Conservation (phyloP, 2,113 vertebrate genomes). For the Amphiprion ocellaris region DNA sequence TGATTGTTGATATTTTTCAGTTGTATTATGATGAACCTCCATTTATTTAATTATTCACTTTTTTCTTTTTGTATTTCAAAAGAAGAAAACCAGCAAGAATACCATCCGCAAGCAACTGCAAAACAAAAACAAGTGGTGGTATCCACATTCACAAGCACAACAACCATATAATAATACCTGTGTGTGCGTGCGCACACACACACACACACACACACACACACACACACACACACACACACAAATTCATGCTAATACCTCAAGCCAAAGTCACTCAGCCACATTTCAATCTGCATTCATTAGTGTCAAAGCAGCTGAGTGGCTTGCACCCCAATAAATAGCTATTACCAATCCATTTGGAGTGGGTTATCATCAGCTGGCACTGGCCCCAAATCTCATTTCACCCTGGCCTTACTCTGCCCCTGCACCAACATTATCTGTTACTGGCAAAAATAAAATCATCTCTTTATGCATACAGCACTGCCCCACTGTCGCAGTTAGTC, state of each 20-base stretch:
- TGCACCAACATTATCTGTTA: slow-evolving; percentile 60
- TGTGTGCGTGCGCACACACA: slow-evolving; percentile 1
- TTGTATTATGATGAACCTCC: neutral
- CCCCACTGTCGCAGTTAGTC: neutral
- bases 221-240: slow-evolving; percentile 23
- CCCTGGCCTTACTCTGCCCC: slow-evolving; percentile 87
- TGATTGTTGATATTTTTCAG: neutral
- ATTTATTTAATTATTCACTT: neutral
- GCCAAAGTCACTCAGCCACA: slow-evolving; percentile 67
- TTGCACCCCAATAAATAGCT: slow-evolving; percentile 82
- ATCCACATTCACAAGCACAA: neutral
- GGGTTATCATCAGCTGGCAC: slow-evolving; percentile 88
- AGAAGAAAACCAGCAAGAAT: neutral
- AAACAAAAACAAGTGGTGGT: slow-evolving; percentile 1
- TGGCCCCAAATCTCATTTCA: slow-evolving; percentile 91
- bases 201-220: slow-evolving; percentile 8
- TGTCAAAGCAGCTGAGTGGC: slow-evolving; percentile 75
- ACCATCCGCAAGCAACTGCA: neutral
- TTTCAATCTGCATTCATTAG: slow-evolving; percentile 81
- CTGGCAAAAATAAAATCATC: slow-evolving; percentile 75
- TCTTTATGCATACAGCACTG: neutral
- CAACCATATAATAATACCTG: too few relatives aligned
- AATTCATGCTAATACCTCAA: slow-evolving; percentile 46
- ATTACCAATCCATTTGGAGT: slow-evolving; percentile 89
- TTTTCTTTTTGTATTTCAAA: neutral